Conservation (phyloP, 2,113 vertebrate genomes). For the Clupea harengus region DNA sequence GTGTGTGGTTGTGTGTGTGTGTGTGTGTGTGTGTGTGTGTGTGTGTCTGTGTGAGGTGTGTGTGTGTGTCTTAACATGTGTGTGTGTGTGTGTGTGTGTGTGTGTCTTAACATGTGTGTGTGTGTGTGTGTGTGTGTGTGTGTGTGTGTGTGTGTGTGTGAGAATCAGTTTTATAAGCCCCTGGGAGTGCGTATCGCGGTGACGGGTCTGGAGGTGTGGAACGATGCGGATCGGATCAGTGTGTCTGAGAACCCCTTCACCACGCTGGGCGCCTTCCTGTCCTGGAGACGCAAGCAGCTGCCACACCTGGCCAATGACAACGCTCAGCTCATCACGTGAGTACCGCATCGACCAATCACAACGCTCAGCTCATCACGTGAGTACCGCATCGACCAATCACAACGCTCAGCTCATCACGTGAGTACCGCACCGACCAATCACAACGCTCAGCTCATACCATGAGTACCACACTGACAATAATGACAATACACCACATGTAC, state of each 20-base stretch:
- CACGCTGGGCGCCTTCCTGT: conserved; percentile 87
- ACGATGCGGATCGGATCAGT: conserved; percentile 73
- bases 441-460: conserved; percentile 79
- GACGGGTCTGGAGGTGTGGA: conserved; percentile 94
- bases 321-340: conserved; percentile 94
- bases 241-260: conserved; percentile 87
- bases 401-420: neutral
- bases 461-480: no score
- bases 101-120: no score
- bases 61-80: no score
- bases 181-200: conserved; percentile 90
- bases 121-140: neutral
- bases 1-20: neutral
- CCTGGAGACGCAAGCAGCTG: conserved; percentile 88
- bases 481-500: no score
- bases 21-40: neutral
- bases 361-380: conserved; percentile 74
- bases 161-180: conserved; percentile 86
- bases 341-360: conserved; percentile 82
- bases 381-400: neutral
- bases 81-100: neutral
- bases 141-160: conserved; percentile 13
- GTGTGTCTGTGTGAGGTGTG: neutral
- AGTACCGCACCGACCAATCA: conserved; percentile 75
- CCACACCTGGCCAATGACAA: conserved; percentile 85